These are phyloP conservation scores for Genyomyrus donnyi DNA, from an alignment of 2,113 vertebrate species.

Conservation along the genomic window DNA sequence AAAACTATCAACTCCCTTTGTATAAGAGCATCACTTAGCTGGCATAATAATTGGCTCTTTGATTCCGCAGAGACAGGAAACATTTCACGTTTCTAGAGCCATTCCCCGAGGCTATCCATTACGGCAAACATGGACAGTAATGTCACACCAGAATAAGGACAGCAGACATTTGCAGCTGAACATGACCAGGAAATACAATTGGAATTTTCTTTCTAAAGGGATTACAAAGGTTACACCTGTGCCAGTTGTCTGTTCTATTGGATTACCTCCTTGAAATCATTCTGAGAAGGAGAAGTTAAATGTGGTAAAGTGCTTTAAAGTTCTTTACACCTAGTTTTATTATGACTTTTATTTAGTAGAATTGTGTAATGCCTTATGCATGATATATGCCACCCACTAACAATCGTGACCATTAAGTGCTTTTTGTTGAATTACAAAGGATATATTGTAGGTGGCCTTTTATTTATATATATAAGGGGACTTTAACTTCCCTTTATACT, in stretches of 20 bases:
- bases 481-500: no score
- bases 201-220: slow-evolving; percentile 30
- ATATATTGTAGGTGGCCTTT: not conserved
- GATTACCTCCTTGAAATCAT: slow-evolving; percentile 21
- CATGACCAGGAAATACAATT: slow-evolving; percentile 16
- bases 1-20: not conserved
- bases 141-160: not conserved
- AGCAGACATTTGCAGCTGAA: not conserved
- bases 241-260: slow-evolving; percentile 34
- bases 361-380: not conserved
- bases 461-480: no score
- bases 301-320: not conserved
- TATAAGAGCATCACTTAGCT: not conserved
- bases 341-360: slow-evolving; percentile 6
- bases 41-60: not conserved
- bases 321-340: not conserved
- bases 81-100: not conserved
- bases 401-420: not conserved
- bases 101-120: not conserved
- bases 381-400: not conserved
- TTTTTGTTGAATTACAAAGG: not conserved
- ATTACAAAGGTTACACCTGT: slow-evolving; percentile 40
- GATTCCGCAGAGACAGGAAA: not conserved
- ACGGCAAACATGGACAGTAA: not conserved
- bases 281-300: not conserved